These are phyloP conservation scores for Lepisosteus osseus DNA, from an alignment of 2,113 vertebrate genomes.

Conservation along the genomic window DNA sequence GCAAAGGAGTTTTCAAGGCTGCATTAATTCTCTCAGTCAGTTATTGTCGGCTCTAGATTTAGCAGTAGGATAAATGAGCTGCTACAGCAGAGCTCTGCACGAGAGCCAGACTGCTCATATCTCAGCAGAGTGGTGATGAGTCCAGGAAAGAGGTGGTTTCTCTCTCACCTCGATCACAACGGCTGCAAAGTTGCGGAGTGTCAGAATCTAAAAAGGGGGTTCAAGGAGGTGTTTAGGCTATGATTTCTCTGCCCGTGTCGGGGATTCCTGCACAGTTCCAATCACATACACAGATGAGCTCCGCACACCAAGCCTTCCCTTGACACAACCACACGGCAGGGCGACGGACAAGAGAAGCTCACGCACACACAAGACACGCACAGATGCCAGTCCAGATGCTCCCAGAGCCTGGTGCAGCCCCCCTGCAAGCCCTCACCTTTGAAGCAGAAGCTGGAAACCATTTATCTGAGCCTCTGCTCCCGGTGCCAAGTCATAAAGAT, in stretches of 20 bases:
- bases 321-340: too few species aligned
- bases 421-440: slow-evolving; percentile 14
- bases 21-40: neutral
- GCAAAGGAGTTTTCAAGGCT: too few species aligned
- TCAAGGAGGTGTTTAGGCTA: too few species aligned
- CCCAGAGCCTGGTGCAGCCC: neutral
- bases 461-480: slow-evolving; percentile 15
- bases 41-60: slow-evolving; percentile 1
- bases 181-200: too few species aligned
- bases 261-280: neutral
- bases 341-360: too few species aligned
- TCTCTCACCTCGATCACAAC: too few species aligned
- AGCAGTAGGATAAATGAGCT: neutral
- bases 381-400: slow-evolving; percentile 16
- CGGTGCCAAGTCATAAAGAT: slow-evolving; percentile 12
- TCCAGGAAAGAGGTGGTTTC: too few species aligned
- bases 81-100: neutral
- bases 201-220: too few species aligned
- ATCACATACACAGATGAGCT: neutral
- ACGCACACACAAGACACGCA: neutral
- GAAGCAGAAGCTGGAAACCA: slow-evolving; percentile 24
- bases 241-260: too few species aligned
- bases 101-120: neutral
- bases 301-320: neutral
- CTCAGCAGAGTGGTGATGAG: neutral